Evolutionary conservation across 2,888 invertebrate species (phyloP), one percentile per base, ranked within the genome.

Genomic region (Diplazon laetatorius): DNA sequence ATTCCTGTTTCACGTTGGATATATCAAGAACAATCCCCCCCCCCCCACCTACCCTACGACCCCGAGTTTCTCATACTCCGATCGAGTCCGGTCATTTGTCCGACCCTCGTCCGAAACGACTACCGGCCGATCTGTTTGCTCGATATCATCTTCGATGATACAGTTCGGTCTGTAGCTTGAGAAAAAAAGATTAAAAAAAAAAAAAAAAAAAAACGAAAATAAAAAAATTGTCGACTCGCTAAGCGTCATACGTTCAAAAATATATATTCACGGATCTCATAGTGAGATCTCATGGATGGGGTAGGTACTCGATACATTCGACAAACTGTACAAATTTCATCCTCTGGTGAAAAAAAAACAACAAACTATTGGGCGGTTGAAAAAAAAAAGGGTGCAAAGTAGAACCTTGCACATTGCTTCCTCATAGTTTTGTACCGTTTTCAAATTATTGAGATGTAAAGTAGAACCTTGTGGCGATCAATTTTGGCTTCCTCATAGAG

Each of bases 41-140:
- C 48, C 9, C 20, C 22, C 25, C 50, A 5, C n/a, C 4, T 1
- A 8, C 8, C 37, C 37, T 37, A 8, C 37, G 4, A 1, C 37
- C 37, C 12, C 37, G 37, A 25, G 52, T 42, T 65, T 50, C 30
- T 50, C 48, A 12, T 37, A n/a, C 25, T 18, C 39, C n/a, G n/a
- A n/a, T n/a, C n/a, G n/a, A n/a, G n/a, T n/a, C n/a, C n/a, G n/a
- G 72, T 76, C 62, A 72, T 76, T 50, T 25, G 46, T 71, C 60
- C 39, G 2, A 42, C 66, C 20, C 69, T 10, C 37, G 39, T 10
- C 48, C 14, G 35, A 12, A 66, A 6, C 62, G 25, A 46, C 30
- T 9, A 52, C 18, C 39, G 35, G 39, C 37, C 52, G 46, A 62
- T 72, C 46, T 77, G 48, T 72, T 8, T 62, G 66, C 66, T 71